phyloP scores from a whole-genome alignment of 2,113 vertebrate species.

The Struthidea cinerea region DNA sequence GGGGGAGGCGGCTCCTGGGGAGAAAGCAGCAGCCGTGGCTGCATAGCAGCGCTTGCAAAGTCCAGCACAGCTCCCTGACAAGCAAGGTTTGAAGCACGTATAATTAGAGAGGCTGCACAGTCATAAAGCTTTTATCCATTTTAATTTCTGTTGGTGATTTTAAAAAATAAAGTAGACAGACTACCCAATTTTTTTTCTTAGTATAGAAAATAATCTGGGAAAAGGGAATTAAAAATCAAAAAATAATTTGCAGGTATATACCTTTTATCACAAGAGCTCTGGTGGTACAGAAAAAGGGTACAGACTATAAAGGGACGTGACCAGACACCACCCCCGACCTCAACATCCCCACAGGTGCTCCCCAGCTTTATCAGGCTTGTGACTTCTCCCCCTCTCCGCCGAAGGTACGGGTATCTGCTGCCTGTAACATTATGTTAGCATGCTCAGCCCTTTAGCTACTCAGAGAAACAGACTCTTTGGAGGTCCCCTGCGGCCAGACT shows the following conservation, averaged over 20 bases:
- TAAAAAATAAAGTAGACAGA: background rate
- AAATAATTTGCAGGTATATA: background rate
- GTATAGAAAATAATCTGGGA: background rate
- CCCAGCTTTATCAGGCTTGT: background rate
- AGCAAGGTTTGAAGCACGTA: background rate
- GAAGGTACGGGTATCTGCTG: background rate
- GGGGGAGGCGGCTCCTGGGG: background rate
- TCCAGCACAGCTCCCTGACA: background rate
- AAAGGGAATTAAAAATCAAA: background rate
- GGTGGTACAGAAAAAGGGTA: background rate
- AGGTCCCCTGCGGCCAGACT: background rate
- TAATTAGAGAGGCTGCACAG: background rate
- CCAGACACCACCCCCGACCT: background rate
- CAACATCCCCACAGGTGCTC: background rate
- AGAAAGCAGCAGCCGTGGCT: background rate
- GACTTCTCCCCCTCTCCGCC: background rate
- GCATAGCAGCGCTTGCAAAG: background rate
- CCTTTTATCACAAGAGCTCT: background rate
- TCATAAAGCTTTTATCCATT: background rate
- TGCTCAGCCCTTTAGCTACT: background rate
- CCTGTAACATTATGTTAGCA: background rate
- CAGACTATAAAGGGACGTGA: fast-evolving
- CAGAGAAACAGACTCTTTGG: background rate
- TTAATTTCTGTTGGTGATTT: background rate
- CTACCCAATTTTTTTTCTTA: background rate